Conservation (phyloP, 2,113 vertebrate genomes). For the Indicator indicator region DNA sequence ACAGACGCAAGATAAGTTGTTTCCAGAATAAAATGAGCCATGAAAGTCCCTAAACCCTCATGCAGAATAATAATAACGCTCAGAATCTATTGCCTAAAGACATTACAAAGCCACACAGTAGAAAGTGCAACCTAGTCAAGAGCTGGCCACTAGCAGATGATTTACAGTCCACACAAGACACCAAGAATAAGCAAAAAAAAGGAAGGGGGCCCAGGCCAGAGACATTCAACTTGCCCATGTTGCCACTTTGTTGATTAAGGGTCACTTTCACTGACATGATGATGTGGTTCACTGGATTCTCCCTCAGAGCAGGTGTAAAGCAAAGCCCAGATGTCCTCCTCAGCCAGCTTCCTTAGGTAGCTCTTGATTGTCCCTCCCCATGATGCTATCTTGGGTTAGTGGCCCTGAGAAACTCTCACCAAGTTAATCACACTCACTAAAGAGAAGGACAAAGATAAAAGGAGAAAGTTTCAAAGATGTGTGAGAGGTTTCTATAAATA, state of each 20-base stretch:
- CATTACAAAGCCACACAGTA: not conserved
- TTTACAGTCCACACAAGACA: not conserved
- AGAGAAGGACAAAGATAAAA: not conserved
- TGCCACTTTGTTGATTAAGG: not conserved
- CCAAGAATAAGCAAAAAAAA: not conserved
- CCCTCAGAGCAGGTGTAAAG: not conserved
- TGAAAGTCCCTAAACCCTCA: not conserved
- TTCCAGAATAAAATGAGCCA: not conserved
- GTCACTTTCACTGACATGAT: not conserved
- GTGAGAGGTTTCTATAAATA: not conserved
- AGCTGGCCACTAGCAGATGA: not conserved
- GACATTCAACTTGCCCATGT: rapidly evolving
- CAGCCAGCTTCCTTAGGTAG: not conserved
- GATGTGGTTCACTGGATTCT: not conserved
- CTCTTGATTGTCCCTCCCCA: not conserved
- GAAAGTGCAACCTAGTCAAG: not conserved
- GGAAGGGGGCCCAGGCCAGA: not conserved
- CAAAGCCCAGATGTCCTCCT: not conserved
- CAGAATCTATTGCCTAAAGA: not conserved
- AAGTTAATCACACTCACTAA: not conserved
- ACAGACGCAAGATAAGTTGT: not conserved
- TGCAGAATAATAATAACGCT: not conserved
- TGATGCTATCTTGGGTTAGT: not conserved
- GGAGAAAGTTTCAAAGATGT: not conserved
- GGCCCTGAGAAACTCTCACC: not conserved